Base-by-base conservation (phyloP, 1,140 invertebrate genomes). In the Calycopis cecrops region DNA sequence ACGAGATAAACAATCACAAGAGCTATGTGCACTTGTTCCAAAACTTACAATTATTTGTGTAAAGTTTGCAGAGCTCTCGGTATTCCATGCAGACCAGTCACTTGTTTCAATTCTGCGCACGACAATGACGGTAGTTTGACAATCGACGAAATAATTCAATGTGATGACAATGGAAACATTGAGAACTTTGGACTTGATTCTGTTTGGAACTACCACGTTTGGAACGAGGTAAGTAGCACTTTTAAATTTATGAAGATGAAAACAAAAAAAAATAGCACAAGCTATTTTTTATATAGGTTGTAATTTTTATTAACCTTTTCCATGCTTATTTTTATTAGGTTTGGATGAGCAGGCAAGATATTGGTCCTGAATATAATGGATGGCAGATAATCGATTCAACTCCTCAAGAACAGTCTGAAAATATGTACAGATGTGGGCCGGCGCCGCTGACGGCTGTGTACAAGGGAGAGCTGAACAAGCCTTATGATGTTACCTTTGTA, bases 131-230 rank as follows among this genome's bases (percentile, higher is more conserved):
- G 14, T 3, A 14, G 17, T 16, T 44, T 44, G 14, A 18, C 12
- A 16, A 9, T 44, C 16, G n/a, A 17, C 21, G 21, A 28, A 28
- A 28, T 28, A 28, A 28, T 28, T 28, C 21, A 28, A 28, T 28
- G 6, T 28, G 21, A 28, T 28, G 21, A 28, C 2, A 28, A 28
- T 28, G 21, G 21, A 37, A 37, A 9, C 35, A 3, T 37, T 9
- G 11, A 37, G 3, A 8, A 8, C 35, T 2, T 4, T 4, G 16
- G 16, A 42, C 3, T 16, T 14, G 37, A 38, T 11, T 42, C 40
- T 9, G 12, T 42, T 44, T 44, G 40, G 40, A 44, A 44, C 9
- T 44, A 16, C 14, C 40, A 44, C 17, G 40, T 44, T 14, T 44
- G 40, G 40, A 44, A 44, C 16, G 40, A 44, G 40, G 40, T 44